phyloP scores from a whole-genome alignment of 2,797 vertebrate genomes.

The Sebastes diaconus region DNA sequence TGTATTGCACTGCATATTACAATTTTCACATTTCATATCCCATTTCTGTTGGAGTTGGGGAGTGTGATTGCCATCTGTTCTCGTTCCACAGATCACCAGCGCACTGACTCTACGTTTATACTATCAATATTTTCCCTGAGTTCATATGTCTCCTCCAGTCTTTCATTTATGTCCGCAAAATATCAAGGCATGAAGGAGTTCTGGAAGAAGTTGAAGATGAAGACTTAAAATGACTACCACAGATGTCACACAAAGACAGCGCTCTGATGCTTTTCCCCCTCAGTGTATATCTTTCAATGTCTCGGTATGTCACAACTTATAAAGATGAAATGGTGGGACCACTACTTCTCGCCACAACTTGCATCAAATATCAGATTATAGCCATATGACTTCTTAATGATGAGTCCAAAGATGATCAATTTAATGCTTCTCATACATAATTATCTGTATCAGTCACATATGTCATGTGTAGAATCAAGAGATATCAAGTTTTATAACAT shows the following conservation, averaged over 20 bases:
- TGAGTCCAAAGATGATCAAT: background rate
- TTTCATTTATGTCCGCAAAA: conserved; percentile 57
- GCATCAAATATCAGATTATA: conserved; percentile 25
- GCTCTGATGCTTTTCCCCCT: conserved; percentile 13
- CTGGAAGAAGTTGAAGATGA: conserved; percentile 47
- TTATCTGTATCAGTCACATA: conserved; percentile 12
- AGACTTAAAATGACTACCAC: conserved; percentile 61
- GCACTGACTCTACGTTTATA: conserved; percentile 37
- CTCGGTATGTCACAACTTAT: conserved; percentile 40
- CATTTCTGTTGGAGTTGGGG: background rate
- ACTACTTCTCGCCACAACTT: background rate
- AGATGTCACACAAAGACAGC: conserved; percentile 61
- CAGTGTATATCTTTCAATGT: conserved; percentile 27
- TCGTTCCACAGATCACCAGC: conserved; percentile 38
- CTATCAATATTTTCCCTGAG: conserved; percentile 63
- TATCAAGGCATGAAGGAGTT: conserved; percentile 38
- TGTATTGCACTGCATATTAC: conserved; percentile 25
- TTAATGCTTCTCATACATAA: background rate
- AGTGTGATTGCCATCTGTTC: conserved; percentile 54
- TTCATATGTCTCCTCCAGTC: conserved; percentile 48
- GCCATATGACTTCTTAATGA: conserved; percentile 13
- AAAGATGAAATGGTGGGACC: conserved; percentile 21
- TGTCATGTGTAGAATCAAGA: conserved; percentile 5
- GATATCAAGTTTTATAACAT: conserved; percentile 37
- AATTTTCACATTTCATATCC: conserved; percentile 41